Conservation (phyloP, 2,888 invertebrate species). For the Lasioglossum oenotherae region DNA sequence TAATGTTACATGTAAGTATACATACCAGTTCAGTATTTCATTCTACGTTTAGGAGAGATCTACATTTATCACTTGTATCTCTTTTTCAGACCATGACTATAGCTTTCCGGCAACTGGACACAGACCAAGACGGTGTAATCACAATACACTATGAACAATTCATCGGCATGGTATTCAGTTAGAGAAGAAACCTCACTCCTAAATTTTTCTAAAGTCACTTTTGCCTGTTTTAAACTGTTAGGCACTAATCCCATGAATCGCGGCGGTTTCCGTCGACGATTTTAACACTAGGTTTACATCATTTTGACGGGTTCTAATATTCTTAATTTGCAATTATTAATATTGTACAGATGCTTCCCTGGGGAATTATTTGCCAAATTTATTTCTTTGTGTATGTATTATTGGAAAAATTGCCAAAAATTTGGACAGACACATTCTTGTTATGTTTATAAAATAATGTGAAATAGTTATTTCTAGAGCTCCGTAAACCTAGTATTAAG, state of each 20-base stretch:
- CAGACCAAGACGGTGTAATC: constrained; percentile 97
- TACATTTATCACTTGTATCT: constrained; percentile 8
- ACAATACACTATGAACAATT: constrained; percentile 98
- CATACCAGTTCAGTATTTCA: neutral
- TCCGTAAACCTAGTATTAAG: too few relatives aligned
- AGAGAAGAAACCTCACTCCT: constrained; percentile 87
- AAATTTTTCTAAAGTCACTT: constrained; percentile 3
- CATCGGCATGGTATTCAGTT: constrained; percentile 94
- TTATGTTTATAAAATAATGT: too few relatives aligned
- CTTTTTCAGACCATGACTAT: constrained; percentile 93
- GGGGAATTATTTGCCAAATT: too few relatives aligned
- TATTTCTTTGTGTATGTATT: too few relatives aligned
- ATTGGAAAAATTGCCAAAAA: too few relatives aligned
- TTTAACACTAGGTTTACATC: neutral
- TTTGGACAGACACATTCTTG: too few relatives aligned
- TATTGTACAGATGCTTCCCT: too few relatives aligned
- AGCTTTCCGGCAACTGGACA: constrained; percentile 94
- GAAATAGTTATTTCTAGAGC: too few relatives aligned
- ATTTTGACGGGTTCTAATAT: too few relatives aligned
- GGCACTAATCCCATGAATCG: neutral
- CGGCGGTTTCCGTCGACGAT: neutral
- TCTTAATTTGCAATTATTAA: too few relatives aligned
- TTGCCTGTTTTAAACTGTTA: constrained; percentile 29
- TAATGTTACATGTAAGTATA: constrained; percentile 94
- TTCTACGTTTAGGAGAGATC: constrained; percentile 20